Base-by-base conservation (phyloP, 2,113 vertebrate species). In the Podocnemis expansa region DNA sequence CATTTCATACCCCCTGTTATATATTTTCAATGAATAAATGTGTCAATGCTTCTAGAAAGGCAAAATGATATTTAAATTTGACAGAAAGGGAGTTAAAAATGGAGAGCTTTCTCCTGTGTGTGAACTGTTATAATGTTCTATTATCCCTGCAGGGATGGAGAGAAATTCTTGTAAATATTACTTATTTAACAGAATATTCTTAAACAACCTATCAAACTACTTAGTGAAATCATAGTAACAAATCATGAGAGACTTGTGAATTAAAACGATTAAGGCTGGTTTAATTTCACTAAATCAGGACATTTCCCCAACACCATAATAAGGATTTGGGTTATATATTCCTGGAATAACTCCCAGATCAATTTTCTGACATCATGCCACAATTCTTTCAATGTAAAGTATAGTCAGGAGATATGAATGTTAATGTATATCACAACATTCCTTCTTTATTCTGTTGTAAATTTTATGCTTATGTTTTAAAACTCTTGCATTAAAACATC, bases 151-250 rank as follows among this genome's bases (percentile, higher is more conserved):
- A 97, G 93, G 90, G 88, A 95, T 85, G 45, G 80, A 94, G 82
- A 96, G 52, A 94, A 96, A 94, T 91, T 96, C 82, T 88, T 91
- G 91, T 96, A 97, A 97, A 96, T 94, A 94, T 94, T 97, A 96
- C 82, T 92, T 94, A 95, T 96, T 97, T 97, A 97, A 97, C 80
- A 94, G 95, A 96, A 94, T 94, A 94, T 94, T 97, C 92, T 96
- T 96, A 96, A 97, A 88, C 85, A 96, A 94, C 0, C 0, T 95
- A 95, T 93, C 89, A 94, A 94, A 91, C 83, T 96, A 91, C 86
- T 94, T 93, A 95, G 89, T 95, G 91, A 94, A 94, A 96, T 91
- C 89, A 89, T 87, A 94, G 22, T 82, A 94, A 95, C 60, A 95
- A 92, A 96, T 96, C 87, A 87, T 92, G 80, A 86, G 89, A 94